Conservation (phyloP, 2,888 invertebrate genomes). For the Sphinx pinastri region DNA sequence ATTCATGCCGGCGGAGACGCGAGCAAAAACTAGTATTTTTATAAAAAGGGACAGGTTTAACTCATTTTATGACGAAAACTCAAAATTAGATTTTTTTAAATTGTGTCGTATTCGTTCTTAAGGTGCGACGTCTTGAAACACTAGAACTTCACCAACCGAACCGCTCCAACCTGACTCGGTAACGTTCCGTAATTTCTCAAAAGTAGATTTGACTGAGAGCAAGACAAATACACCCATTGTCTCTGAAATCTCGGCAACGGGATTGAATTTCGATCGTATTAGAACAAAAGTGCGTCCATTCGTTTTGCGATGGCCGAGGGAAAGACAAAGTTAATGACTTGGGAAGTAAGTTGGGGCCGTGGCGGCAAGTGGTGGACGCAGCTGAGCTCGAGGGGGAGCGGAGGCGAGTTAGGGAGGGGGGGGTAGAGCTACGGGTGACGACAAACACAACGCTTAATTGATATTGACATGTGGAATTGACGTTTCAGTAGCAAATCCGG, state of each 20-base stretch:
- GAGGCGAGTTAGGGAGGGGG: background rate
- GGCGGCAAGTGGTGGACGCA: background rate
- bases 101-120: no score
- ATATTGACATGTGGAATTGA: slow-evolving; percentile 20
- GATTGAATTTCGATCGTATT: slow-evolving; percentile 25
- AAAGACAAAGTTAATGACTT: slow-evolving; percentile 28
- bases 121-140: background rate
- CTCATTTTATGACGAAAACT: no score
- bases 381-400: background rate
- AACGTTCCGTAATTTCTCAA: background rate
- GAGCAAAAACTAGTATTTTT: no score
- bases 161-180: background rate
- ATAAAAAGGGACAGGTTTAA: no score
- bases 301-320: slow-evolving; percentile 12
- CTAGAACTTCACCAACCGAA: background rate
- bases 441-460: slow-evolving; percentile 23
- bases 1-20: no score
- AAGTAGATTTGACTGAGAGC: slow-evolving; percentile 8
- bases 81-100: no score
- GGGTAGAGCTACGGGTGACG: background rate
- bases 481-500: background rate
- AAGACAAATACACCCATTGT: slow-evolving; percentile 11
- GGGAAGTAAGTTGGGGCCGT: slow-evolving; percentile 14
- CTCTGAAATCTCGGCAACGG: slow-evolving; percentile 21
- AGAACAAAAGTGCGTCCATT: slow-evolving; percentile 26